Evolutionary conservation across 1,140 invertebrate species (phyloP).

Genomic region (Euwallacea similis): DNA sequence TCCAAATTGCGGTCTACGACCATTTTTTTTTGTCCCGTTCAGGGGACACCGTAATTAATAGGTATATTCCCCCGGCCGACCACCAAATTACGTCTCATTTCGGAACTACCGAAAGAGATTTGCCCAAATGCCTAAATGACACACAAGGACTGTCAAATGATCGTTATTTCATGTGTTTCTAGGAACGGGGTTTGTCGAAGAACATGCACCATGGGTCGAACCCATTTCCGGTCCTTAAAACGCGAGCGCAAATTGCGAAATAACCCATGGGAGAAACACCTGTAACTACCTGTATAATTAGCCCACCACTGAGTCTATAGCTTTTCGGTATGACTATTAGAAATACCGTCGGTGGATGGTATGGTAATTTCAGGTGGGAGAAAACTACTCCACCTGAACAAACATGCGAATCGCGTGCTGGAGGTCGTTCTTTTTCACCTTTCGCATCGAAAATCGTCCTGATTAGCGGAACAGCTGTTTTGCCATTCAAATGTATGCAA

Average conservation of each 20-base stretch:
- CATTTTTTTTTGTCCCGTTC: constrained; percentile 1
- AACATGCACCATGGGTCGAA: constrained; percentile 28
- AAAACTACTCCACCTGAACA: constrained; percentile 19
- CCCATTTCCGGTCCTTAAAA: constrained; percentile 30
- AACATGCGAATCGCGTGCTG: constrained; percentile 20
- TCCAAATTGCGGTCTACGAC: not conserved
- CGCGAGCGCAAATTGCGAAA: constrained; percentile 21
- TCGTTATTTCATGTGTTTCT: constrained; percentile 26
- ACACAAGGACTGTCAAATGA: constrained; percentile 17
- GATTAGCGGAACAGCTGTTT: constrained; percentile 27
- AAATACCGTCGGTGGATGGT: too few species aligned
- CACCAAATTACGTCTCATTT: constrained; percentile 14
- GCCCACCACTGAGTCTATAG: constrained; percentile 5
- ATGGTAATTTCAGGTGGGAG: too few species aligned
- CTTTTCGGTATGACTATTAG: not conserved
- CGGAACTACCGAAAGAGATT: constrained; percentile 21
- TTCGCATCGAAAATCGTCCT: constrained; percentile 18
- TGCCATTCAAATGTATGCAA: constrained; percentile 33
- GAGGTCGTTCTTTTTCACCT: constrained; percentile 3
- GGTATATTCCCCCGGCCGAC: constrained; percentile 19
- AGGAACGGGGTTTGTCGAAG: constrained; percentile 17
- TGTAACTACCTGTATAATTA: constrained; percentile 20
- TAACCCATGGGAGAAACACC: constrained; percentile 7
- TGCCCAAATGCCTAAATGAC: constrained; percentile 32
- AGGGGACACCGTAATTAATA: constrained; percentile 24